phyloP scores from a whole-genome alignment of 2,888 invertebrate species.

The Scaptomyza caliginosa region DNA sequence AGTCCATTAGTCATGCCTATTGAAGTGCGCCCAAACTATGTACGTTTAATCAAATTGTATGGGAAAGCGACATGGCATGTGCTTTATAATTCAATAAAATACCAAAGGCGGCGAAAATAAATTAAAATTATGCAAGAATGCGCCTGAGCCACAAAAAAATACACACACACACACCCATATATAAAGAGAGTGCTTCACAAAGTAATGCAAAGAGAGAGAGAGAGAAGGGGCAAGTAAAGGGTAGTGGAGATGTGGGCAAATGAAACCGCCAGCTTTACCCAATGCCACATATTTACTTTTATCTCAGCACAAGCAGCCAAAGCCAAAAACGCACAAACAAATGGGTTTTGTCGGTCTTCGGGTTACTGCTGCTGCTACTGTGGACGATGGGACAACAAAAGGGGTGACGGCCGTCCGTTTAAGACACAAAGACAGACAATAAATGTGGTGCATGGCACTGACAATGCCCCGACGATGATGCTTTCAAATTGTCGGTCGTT shows the following conservation, averaged over 20 bases:
- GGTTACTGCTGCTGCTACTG: conserved; percentile 5
- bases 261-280: conserved; percentile 63
- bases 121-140: conserved; percentile 69
- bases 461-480: conserved; percentile 63
- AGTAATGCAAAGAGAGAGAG: conserved; percentile 8
- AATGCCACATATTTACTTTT: conserved; percentile 78
- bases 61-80: conserved; percentile 14
- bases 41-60: conserved; percentile 24
- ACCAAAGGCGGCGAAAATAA: conserved; percentile 57
- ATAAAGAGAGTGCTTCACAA: conserved; percentile 10
- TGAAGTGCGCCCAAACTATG: conserved; percentile 10
- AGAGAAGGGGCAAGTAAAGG: not conserved
- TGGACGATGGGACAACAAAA: not conserved
- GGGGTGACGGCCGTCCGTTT: conserved; percentile 21
- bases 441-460: conserved; percentile 67
- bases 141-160: conserved; percentile 32
- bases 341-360: conserved; percentile 54
- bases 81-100: conserved; percentile 54
- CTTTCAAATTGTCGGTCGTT: conserved; percentile 78
- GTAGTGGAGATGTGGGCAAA: conserved; percentile 43
- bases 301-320: conserved; percentile 69
- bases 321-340: conserved; percentile 73
- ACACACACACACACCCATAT: not conserved
- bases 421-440: conserved; percentile 51
- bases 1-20: not conserved